Conservation (phyloP, 2,797 vertebrate species). For the Cetoscarus ocellatus region DNA sequence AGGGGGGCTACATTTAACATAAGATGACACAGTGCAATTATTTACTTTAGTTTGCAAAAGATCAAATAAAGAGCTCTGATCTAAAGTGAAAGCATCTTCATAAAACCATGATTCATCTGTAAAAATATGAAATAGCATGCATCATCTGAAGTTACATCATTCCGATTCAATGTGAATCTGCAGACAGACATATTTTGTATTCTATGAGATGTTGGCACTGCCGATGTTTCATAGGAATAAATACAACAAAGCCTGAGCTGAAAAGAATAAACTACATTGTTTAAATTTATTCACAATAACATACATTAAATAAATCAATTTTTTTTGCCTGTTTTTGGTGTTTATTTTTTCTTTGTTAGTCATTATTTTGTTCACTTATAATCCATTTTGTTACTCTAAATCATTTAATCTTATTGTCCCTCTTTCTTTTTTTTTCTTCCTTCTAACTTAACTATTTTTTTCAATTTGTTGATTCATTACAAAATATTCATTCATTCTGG, state of each 20-base stretch:
- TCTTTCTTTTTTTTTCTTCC: slow-evolving; percentile 10
- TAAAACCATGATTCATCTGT: slow-evolving; percentile 7
- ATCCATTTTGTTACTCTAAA: slow-evolving; percentile 28
- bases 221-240: slow-evolving; percentile 7
- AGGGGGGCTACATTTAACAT: slow-evolving; percentile 62
- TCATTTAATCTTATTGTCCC: slow-evolving; percentile 7
- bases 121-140: slow-evolving; percentile 2
- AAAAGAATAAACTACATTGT: slow-evolving; percentile 12
- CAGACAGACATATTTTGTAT: slow-evolving; percentile 6
- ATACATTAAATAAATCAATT: not conserved
- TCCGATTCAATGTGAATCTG: not conserved
- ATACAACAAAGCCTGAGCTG: slow-evolving; percentile 4
- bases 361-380: slow-evolving; percentile 9
- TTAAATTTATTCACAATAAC: slow-evolving; percentile 7
- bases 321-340: not conserved
- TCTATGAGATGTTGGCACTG: slow-evolving; percentile 1
- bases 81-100: slow-evolving; percentile 13
- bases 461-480: slow-evolving; percentile 31
- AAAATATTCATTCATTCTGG: slow-evolving; percentile 48
- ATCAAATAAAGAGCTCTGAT: slow-evolving; percentile 27
- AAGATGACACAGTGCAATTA: slow-evolving; percentile 27
- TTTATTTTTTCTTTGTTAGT: slow-evolving; percentile 19
- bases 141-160: not conserved
- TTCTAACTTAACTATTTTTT: slow-evolving; percentile 30
- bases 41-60: slow-evolving; percentile 40